Base-by-base conservation (phyloP, 2,888 invertebrate genomes). In the Patella ulyssiponensis region DNA sequence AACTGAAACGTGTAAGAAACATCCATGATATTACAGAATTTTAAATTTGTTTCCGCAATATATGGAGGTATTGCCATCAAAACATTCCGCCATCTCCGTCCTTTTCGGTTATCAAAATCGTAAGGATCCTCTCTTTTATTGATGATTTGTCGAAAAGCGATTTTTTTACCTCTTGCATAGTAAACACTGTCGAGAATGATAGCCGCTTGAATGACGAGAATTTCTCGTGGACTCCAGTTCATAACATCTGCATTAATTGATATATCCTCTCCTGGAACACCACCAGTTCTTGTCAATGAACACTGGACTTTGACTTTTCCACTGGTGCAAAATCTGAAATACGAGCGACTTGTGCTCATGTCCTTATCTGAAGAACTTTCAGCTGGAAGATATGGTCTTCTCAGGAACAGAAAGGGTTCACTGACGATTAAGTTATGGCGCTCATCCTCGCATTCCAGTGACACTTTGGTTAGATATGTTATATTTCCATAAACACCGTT, bases 401-500 rank as follows among this genome's bases (percentile, higher is more conserved):
- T 76, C 72, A 90, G 83, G 0, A 91, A 87, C 72, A 91, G 77
- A 82, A 91, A 91, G 0, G 91, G 91, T 80, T 91, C 91, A 73
- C 89, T 90, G 17, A 90, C 90, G 77, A 91, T 87, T 58, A 85
- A 88, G 1, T 89, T 86, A 72, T 89, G 86, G 17, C 87, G 82
- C 7, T 85, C 86, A 71, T 86, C 86, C 72, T 90, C 90, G 44
- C 90, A 88, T 69, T 87, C 79, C 70, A 83, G 82, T n/a, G 89
- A 84, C 15, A 90, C 91, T 81, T 91, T 91, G 3, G 90, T 84
- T 14, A 91, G 87, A 76, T 91, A 91, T 0, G 91, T 90, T 58
- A 91, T 88, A 81, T 89, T 90, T 53, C 91, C 91, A 79, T 86
- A 90, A 77, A 91, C 89, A 51, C 91, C 91, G 54, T 90, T 90